Conservation (phyloP, 92 coral and sea anemone species). For the Ricordea florida region DNA sequence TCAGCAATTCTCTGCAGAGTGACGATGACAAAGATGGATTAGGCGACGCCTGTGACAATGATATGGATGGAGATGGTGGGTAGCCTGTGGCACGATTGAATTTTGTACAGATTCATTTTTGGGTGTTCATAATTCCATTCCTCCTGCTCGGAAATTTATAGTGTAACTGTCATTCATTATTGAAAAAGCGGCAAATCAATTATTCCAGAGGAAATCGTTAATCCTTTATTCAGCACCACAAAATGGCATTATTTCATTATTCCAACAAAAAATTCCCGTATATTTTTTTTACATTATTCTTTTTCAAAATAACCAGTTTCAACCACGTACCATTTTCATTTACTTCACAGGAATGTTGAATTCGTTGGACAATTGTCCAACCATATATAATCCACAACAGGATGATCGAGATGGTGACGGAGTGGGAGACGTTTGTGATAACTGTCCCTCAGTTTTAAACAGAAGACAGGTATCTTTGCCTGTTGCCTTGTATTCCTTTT, state of each 20-base stretch:
- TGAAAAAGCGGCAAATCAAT: too few species aligned
- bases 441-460: constrained; percentile 68
- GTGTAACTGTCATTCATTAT: too few species aligned
- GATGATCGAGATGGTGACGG: constrained; percentile 73
- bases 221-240: too few species aligned
- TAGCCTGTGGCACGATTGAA: background rate
- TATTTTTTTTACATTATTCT: background rate
- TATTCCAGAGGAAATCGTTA: too few species aligned
- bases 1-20: constrained; percentile 69
- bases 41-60: constrained; percentile 89
- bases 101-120: background rate
- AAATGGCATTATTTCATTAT: too few species aligned
- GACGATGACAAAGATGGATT: constrained; percentile 83
- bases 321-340: too few species aligned
- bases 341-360: constrained; percentile 54
- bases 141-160: too few species aligned
- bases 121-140: background rate
- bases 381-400: constrained; percentile 62
- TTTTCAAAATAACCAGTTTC: background rate
- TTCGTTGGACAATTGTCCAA: constrained; percentile 76
- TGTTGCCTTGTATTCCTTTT: too few species aligned
- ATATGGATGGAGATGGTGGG: constrained; percentile 95
- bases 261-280: too few species aligned
- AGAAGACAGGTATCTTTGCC: constrained; percentile 77
- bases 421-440: constrained; percentile 88